phyloP scores from a whole-genome alignment of 2,888 invertebrate species.

The Oscheius myriophilus region DNA sequence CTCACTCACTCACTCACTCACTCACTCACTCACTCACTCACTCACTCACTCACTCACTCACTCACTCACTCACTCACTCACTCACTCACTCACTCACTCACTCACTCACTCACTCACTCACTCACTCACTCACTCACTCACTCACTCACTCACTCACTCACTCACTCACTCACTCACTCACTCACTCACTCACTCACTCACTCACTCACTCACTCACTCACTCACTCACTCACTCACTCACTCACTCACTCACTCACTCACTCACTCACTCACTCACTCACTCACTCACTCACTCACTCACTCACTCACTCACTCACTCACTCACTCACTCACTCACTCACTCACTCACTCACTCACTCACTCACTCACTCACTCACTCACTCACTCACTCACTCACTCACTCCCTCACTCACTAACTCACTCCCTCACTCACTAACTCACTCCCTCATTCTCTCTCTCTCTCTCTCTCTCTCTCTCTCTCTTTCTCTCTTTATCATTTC shows the following conservation, averaged over 20 bases:
- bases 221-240: background rate
- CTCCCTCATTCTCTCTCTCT: background rate
- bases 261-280: background rate
- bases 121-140: background rate
- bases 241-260: background rate
- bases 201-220: background rate
- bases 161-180: background rate
- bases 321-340: background rate
- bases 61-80: background rate
- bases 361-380: background rate
- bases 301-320: background rate
- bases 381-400: background rate
- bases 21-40: background rate
- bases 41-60: background rate
- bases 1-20: background rate
- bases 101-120: background rate
- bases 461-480: background rate
- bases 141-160: background rate
- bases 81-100: background rate
- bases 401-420: background rate
- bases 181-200: background rate
- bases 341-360: background rate
- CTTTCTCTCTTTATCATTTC: background rate
- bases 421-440: background rate
- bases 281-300: background rate